phyloP scores from a whole-genome alignment of 2,888 invertebrate genomes.

The Alloplasta piceator region DNA sequence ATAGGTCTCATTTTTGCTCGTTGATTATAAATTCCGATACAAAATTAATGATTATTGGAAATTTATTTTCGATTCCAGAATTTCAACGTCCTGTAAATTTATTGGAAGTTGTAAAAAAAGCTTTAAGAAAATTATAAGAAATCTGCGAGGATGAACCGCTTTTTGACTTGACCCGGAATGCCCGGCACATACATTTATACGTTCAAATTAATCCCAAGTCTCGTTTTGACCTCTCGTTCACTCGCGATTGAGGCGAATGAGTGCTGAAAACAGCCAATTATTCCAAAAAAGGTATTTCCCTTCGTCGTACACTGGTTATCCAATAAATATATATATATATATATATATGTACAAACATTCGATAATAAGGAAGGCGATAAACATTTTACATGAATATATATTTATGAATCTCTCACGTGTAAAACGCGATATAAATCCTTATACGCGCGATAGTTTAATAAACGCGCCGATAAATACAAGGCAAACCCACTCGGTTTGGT shows the following conservation, averaged over 20 bases:
- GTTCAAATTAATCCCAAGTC: conserved; percentile 63
- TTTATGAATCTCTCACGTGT: too few relatives aligned
- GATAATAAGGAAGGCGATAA: conserved; percentile 65
- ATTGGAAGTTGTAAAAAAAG: too few relatives aligned
- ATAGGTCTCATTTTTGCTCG: too few relatives aligned
- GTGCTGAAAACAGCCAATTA: conserved; percentile 66
- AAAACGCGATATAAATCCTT: conserved; percentile 5
- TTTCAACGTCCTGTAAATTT: too few relatives aligned
- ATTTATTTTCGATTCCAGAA: too few relatives aligned
- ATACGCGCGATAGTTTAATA: conserved; percentile 32
- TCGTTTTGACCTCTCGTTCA: conserved; percentile 38
- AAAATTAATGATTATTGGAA: too few relatives aligned
- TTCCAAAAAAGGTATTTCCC: conserved; percentile 63
- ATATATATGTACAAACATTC: conserved; percentile 50
- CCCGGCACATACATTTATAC: conserved; percentile 24
- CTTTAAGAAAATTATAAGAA: too few relatives aligned
- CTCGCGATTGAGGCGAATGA: conserved; percentile 38
- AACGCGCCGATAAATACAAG: conserved; percentile 24
- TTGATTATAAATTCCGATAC: too few relatives aligned
- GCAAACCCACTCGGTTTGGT: conserved; percentile 44
- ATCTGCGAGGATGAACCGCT: too few relatives aligned
- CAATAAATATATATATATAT: conserved; percentile 1
- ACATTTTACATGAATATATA: conserved; percentile 35
- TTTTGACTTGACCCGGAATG: too few relatives aligned
- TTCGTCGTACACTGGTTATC: conserved; percentile 5